Conservation (phyloP, 2,113 vertebrate species). For the Aplodontia rufa region DNA sequence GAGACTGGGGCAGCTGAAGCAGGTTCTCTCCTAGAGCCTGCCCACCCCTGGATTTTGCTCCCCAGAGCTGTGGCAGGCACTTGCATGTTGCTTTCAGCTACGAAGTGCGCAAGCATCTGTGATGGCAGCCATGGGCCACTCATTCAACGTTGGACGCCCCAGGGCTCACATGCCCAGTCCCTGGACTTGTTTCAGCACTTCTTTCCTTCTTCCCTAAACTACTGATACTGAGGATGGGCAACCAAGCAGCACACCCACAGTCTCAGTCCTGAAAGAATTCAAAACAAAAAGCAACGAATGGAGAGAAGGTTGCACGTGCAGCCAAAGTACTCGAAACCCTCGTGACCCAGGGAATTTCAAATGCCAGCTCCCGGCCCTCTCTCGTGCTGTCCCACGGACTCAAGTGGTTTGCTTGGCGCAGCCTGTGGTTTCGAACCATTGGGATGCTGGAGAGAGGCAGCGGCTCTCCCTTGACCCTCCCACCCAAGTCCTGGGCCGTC, state of each 20-base stretch:
- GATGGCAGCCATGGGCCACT: not conserved
- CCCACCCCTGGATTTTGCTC: not conserved
- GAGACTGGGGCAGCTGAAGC: not conserved
- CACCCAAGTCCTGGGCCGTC: not conserved
- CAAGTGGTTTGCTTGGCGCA: slow-evolving; percentile 27
- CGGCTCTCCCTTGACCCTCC: not conserved
- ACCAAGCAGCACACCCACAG: not conserved
- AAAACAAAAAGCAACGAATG: not conserved
- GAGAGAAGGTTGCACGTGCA: not conserved
- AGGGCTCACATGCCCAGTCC: not conserved
- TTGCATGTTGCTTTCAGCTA: not conserved
- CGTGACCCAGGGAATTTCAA: not conserved
- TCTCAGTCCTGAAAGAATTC: not conserved
- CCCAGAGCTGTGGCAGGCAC: not conserved
- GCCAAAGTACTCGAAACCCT: not conserved
- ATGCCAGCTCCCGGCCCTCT: not conserved
- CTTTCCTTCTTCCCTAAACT: not conserved
- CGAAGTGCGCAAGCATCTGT: not conserved
- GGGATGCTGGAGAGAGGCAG: not conserved
- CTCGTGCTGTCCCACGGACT: not conserved
- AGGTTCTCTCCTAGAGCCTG: not conserved
- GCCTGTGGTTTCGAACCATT: not conserved
- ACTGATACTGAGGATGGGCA: not conserved
- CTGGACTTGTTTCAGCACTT: not conserved
- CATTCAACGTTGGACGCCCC: not conserved